Base-by-base conservation (phyloP, 2,888 invertebrate genomes). In the Melitaea athalia region DNA sequence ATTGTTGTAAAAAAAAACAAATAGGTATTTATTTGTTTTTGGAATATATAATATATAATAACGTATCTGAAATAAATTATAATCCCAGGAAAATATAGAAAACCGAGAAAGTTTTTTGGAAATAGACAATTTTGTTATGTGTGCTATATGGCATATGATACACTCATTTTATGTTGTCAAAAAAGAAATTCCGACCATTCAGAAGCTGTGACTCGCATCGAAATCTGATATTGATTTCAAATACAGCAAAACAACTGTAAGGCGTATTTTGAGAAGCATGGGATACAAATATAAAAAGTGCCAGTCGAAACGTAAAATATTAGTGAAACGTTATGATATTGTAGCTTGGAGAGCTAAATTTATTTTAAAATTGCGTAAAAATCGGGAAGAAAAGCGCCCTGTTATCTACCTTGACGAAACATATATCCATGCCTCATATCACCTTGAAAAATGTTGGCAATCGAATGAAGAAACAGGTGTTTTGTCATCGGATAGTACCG, bases 391-490 rank as follows among this genome's bases (percentile, higher is more conserved):
- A 42, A 59, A 59, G 11, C 38, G 17, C n/a, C 42, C 59, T 8
- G 59, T 59, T 15, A 42, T 42, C 2, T 59, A 55, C 38, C 14
- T 59, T 10, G 59, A 59, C 17, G 59, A 59, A 42, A 59, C 59
- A 15, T 38, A 11, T 15, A 42, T 59, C 14, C 42, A 59, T n/a
- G 42, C n/a, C 31, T 42, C 42, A 8, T 59, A 59, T 14, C 59
- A 43, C 15, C 59, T 42, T n/a, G 38, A 38, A 59, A 59, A 59
- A 59, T 59, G 59, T 59, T 59, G 42, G 43, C 38, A 59, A n/a
- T 42, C 42, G 8, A 15, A 43, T 7, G 1, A 59, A 42, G 42
- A 59, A 31, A 38, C 38, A 5, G 43, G 17, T 59, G 11, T 59
- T 59, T 11, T 59, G 7, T 14, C 42, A 38, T 59, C 59, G 2